Conservation (phyloP, 2,888 invertebrate genomes). For the Minunthozetes semirufus region DNA sequence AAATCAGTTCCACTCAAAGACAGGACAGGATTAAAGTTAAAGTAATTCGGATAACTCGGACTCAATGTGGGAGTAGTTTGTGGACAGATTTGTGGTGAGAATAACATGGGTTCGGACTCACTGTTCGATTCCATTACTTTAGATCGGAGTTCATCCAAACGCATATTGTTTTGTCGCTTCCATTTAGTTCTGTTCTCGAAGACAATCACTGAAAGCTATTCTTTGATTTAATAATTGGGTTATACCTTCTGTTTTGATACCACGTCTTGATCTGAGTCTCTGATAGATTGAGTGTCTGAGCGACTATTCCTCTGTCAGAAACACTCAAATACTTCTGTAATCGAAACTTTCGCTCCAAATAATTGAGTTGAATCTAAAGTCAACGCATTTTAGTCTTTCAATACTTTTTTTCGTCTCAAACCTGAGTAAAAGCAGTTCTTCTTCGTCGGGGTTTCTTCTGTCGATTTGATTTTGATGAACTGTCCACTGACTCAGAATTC, state of each 20-base stretch:
- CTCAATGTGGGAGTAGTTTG: background rate
- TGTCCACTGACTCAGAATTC: background rate
- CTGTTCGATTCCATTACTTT: slow-evolving; percentile 5
- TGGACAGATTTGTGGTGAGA: slow-evolving; percentile 8
- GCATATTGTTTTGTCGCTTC: slow-evolving; percentile 65
- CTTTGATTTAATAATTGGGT: slow-evolving; percentile 42
- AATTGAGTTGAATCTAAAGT: slow-evolving; percentile 68
- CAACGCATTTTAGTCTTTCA: background rate
- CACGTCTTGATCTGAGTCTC: slow-evolving; percentile 95
- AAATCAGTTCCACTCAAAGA: background rate
- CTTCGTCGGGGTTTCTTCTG: slow-evolving; percentile 46
- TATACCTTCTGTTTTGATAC: slow-evolving; percentile 78
- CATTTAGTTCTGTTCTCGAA: slow-evolving; percentile 51
- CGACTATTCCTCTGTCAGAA: slow-evolving; percentile 84
- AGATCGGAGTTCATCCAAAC: slow-evolving; percentile 40
- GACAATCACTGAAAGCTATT: background rate
- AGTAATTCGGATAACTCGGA: slow-evolving; percentile 18
- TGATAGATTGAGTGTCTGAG: slow-evolving; percentile 76
- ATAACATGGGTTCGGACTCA: background rate
- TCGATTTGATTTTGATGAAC: slow-evolving; percentile 6
- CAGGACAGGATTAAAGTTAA: slow-evolving; percentile 14
- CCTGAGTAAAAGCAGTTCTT: slow-evolving; percentile 77
- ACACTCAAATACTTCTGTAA: slow-evolving; percentile 90
- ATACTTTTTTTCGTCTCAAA: slow-evolving; percentile 4
- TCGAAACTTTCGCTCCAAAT: slow-evolving; percentile 81